Evolutionary conservation across 2,888 invertebrate species (phyloP).

Genomic region (Dynastes grantii): DNA sequence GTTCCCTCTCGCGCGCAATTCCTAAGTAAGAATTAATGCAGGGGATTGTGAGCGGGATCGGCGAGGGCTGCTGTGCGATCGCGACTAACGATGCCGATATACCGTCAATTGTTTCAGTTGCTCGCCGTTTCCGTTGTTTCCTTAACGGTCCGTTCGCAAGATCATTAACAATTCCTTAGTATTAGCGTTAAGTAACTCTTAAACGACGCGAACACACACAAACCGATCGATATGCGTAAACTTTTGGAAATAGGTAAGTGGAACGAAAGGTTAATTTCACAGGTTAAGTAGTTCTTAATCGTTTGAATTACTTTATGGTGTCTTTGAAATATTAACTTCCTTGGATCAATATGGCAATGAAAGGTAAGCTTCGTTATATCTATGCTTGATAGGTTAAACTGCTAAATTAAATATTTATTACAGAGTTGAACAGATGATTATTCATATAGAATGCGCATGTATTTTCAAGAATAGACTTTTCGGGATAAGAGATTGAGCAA

Average conservation of each 20-base stretch:
- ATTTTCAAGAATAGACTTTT: too few relatives aligned
- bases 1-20: constrained; percentile 52
- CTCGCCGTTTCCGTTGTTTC: constrained; percentile 21
- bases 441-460: too few relatives aligned
- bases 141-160: constrained; percentile 27
- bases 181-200: constrained; percentile 35
- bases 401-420: too few relatives aligned
- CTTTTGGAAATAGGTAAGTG: background rate
- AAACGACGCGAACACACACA: constrained; percentile 15
- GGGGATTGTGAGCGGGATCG: constrained; percentile 60
- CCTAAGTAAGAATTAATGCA: constrained; percentile 64
- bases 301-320: too few relatives aligned
- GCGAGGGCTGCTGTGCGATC: constrained; percentile 20
- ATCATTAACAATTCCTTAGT: constrained; percentile 41
- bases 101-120: constrained; percentile 42
- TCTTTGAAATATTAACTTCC: too few relatives aligned
- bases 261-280: background rate
- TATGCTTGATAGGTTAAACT: too few relatives aligned
- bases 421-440: too few relatives aligned
- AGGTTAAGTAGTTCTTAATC: background rate
- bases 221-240: constrained; percentile 14
- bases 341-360: too few relatives aligned
- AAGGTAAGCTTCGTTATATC: too few relatives aligned
- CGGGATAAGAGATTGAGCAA: too few relatives aligned
- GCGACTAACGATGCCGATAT: constrained; percentile 11